Conservation (phyloP, 2,888 invertebrate genomes). For the Aspidiotus destructor region DNA sequence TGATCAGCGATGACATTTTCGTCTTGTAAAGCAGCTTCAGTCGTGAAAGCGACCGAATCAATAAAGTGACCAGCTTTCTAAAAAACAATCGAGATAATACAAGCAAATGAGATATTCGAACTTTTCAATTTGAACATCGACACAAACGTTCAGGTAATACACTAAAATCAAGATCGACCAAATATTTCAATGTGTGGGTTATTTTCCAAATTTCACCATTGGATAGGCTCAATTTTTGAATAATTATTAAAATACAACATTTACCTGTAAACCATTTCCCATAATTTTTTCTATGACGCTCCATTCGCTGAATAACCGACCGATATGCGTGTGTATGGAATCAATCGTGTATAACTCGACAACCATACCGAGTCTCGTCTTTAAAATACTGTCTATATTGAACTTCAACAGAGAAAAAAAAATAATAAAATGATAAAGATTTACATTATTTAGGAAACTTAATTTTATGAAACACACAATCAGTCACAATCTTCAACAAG, state of each 20-base stretch:
- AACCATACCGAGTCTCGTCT: slow-evolving; percentile 54
- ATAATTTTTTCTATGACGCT: slow-evolving; percentile 71
- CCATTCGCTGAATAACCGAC: slow-evolving; percentile 75
- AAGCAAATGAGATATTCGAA: no score
- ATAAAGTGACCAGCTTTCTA: slow-evolving; percentile 52
- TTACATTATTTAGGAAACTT: neutral
- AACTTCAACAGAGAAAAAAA: slow-evolving; percentile 31
- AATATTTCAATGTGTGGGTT: no score
- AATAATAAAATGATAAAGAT: neutral
- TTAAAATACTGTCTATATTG: slow-evolving; percentile 43
- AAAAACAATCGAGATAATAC: neutral
- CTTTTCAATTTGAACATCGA: no score
- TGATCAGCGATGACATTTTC: slow-evolving; percentile 75
- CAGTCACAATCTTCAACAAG: neutral
- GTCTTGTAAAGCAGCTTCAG: slow-evolving; percentile 66
- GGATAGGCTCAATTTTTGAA: no score
- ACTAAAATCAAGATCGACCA: no score
- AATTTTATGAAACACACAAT: neutral
- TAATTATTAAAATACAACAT: neutral
- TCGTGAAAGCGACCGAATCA: slow-evolving; percentile 63
- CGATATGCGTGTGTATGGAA: slow-evolving; percentile 63
- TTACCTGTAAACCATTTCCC: slow-evolving; percentile 63
- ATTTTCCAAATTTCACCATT: no score
- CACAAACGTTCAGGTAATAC: no score
- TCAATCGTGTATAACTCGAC: slow-evolving; percentile 67